Conservation (phyloP, 64 coral and sea anemone genomes). For the Stichodactyla mertensii region DNA sequence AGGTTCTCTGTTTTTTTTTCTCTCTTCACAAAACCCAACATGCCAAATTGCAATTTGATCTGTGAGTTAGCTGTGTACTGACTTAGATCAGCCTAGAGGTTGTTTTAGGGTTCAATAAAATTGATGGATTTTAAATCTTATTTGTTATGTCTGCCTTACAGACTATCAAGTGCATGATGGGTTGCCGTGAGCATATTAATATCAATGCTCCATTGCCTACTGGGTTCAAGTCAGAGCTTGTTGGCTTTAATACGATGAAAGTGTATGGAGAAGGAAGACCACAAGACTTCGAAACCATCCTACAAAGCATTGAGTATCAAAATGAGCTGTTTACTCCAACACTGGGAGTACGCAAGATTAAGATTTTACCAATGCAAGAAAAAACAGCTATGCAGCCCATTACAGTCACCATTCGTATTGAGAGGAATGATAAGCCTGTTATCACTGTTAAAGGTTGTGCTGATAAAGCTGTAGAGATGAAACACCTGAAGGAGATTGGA, state of each 20-base stretch:
- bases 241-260: conserved; percentile 36
- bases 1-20: too few relatives aligned
- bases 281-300: conserved; percentile 45
- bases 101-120: too few relatives aligned
- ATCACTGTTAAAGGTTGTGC: conserved; percentile 44
- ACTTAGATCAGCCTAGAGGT: too few relatives aligned
- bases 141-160: conserved; percentile 11
- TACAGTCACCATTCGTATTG: conserved; percentile 46
- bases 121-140: too few relatives aligned
- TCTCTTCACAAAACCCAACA: too few relatives aligned
- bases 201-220: conserved; percentile 46
- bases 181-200: conserved; percentile 77
- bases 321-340: conserved; percentile 72
- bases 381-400: conserved; percentile 19
- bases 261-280: conserved; percentile 64
- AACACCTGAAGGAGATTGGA: conserved; percentile 39
- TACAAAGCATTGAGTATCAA: conserved; percentile 61
- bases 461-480: conserved; percentile 30
- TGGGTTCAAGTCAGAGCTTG: conserved; percentile 41
- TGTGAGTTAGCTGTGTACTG: too few relatives aligned
- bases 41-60: too few relatives aligned
- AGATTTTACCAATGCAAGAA: conserved; percentile 20
- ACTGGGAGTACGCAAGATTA: conserved; percentile 45
- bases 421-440: conserved; percentile 50
- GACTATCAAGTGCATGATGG: conserved; percentile 56